Percentiles rank a stretch among this genome's conserved stretches.
Conservation (phyloP, 1,140 invertebrate species). For the Protaetia brevitarsis region DNA sequence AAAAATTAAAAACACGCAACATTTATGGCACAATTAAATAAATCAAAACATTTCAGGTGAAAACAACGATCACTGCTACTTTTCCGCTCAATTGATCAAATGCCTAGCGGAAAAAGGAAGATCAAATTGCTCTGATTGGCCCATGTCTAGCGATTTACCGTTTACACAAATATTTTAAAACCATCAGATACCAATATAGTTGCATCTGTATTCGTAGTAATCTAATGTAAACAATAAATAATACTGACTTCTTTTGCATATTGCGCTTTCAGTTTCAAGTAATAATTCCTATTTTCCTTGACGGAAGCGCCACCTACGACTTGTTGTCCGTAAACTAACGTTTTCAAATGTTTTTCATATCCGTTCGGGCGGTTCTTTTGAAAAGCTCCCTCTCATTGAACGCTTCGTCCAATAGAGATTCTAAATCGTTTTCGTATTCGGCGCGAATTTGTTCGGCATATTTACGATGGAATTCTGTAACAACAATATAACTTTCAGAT, state of each 20-base stretch:
- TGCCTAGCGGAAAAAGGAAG: slow-evolving; percentile 44
- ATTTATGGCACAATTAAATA: neutral
- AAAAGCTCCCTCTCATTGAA: slow-evolving; percentile 29
- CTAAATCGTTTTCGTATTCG: slow-evolving; percentile 36
- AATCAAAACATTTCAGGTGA: slow-evolving; percentile 36
- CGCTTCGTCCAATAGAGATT: slow-evolving; percentile 29
- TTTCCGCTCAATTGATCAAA: slow-evolving; percentile 35
- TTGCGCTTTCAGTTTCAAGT: slow-evolving; percentile 31
- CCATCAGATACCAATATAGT: no score
- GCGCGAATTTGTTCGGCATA: slow-evolving; percentile 37
- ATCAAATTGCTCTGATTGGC: slow-evolving; percentile 47
- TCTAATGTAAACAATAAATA: neutral
- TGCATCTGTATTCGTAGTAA: no score
- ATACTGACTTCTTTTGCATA: slow-evolving; percentile 12
- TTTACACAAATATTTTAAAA: slow-evolving; percentile 25
- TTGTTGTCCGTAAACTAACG: slow-evolving; percentile 40
- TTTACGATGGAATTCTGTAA: slow-evolving; percentile 38
- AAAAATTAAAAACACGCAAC: neutral
- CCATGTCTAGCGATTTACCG: slow-evolving; percentile 36
- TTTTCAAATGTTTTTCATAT: slow-evolving; percentile 38
- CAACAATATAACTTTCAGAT: no score
- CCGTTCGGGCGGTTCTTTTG: slow-evolving; percentile 20
- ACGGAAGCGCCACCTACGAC: slow-evolving; percentile 25
- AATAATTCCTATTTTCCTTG: slow-evolving; percentile 34
- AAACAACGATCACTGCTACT: slow-evolving; percentile 39